Conservation (phyloP, 2,113 vertebrate genomes). For the Kobus ellipsiprymnus region DNA sequence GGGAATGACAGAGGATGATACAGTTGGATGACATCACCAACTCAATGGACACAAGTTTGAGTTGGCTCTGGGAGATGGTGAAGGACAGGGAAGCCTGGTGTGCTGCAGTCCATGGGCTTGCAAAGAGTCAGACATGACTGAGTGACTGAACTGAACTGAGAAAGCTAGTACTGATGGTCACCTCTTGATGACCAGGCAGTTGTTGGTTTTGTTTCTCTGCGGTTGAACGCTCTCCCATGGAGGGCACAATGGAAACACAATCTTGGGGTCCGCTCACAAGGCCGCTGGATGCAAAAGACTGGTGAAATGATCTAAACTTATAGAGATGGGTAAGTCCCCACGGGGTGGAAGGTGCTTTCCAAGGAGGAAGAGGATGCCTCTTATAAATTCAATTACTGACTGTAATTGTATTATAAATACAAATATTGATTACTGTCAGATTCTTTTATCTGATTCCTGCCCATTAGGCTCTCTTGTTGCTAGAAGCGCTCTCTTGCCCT, state of each 20-base stretch:
- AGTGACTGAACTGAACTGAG: background rate
- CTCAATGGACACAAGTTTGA: background rate
- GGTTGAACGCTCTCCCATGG: background rate
- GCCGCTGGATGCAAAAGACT: background rate
- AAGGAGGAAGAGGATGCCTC: conserved; percentile 6
- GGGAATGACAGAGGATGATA: background rate
- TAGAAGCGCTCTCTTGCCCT: background rate
- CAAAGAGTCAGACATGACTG: background rate
- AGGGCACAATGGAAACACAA: background rate
- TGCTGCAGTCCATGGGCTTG: background rate
- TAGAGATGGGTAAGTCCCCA: background rate
- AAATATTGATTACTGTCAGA: conserved; percentile 28
- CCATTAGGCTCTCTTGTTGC: background rate
- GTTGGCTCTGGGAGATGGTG: background rate
- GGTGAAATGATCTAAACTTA: conserved; percentile 18
- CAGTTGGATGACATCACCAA: background rate
- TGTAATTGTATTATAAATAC: background rate
- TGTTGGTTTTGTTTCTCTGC: background rate
- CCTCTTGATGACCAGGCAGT: background rate
- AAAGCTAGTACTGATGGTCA: background rate
- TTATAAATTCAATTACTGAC: conserved; percentile 32
- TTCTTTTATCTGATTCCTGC: conserved; percentile 37
- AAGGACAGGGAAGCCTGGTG: background rate
- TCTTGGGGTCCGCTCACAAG: background rate
- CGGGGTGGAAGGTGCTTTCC: conserved; percentile 26